Evolutionary conservation across 2,113 vertebrate species (phyloP), one percentile per base, ranked within the genome.

Genomic region (Chascanopsetta lugubris): DNA sequence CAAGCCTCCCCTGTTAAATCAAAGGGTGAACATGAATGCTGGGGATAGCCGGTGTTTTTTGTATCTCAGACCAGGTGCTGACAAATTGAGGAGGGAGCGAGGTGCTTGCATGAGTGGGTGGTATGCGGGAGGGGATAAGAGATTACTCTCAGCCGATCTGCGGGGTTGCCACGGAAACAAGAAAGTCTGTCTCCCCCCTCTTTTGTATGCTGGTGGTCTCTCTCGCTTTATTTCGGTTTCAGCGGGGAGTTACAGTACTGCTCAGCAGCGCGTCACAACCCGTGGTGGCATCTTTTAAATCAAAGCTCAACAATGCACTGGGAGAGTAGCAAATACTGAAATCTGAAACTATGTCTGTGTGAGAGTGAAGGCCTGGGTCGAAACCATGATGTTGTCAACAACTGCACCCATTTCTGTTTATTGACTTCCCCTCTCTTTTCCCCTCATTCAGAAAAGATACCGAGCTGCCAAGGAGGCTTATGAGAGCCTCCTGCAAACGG

Each of bases 391-490:
- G 38, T 3, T 26, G 1, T 22, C 8, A 48, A 40, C 30, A 18
- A 6, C 40, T 25, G 18, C 0, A 26, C 8, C 12, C 6, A 13
- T 49, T 47, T 40, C 0, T 49, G 17, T 22, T 22, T 40, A 7
- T 38, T 11, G 45, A 36, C 4, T 27, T 38, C 8, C 38, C 38
- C 17, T n/a, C 17, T 40, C 38, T 18, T 7, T 22, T 53, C 30
- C 9, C 11, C 55, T 8, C 1, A 53, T 82, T 2, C 92, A 99
- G 97, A 96, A 96, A 93, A 96, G 96, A 92, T 98, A 98, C 92
- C 94, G 97, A 71, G 94, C 95, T 90, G 97, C 97, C 91, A 99
- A 99, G 90, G 96, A 99, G 91, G 96, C 97, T 78, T 99, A 99
- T 74, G 97, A 99, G 91, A 95, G 93, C 90, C 96, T 99, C 85